Conservation (phyloP, 2,797 vertebrate genomes). For the Gymnocypris eckloni region DNA sequence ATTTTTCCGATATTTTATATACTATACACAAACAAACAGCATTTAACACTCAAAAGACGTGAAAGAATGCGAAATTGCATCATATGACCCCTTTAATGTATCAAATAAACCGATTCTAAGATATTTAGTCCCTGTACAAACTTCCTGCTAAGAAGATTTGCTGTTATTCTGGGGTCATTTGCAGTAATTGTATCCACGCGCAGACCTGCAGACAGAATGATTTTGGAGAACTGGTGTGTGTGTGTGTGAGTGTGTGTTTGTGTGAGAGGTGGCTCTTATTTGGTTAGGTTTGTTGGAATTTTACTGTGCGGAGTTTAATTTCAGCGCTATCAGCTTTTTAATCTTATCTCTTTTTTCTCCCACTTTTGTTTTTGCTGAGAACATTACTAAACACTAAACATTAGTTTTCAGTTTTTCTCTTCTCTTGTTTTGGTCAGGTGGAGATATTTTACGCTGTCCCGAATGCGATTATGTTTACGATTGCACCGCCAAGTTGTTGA, state of each 20-base stretch:
- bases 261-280: background rate
- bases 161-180: background rate
- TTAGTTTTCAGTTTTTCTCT: background rate
- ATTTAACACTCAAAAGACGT: too few relatives aligned
- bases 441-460: background rate
- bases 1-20: too few relatives aligned
- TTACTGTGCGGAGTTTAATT: background rate
- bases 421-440: background rate
- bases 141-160: background rate
- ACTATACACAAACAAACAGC: too few relatives aligned
- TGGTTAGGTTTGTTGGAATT: conserved; percentile 6
- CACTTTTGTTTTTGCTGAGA: background rate
- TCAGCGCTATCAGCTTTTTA: background rate
- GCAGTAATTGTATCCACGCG: too few relatives aligned
- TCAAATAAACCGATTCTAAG: background rate
- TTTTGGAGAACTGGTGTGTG: background rate
- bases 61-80: too few relatives aligned
- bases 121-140: background rate
- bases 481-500: background rate
- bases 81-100: background rate
- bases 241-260: background rate
- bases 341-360: background rate
- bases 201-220: background rate
- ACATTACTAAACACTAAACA: conserved; percentile 10
- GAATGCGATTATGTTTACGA: background rate